These are phyloP conservation scores for Calliopum simillimum DNA, from an alignment of 2,888 invertebrate genomes.

Conservation along the genomic window DNA sequence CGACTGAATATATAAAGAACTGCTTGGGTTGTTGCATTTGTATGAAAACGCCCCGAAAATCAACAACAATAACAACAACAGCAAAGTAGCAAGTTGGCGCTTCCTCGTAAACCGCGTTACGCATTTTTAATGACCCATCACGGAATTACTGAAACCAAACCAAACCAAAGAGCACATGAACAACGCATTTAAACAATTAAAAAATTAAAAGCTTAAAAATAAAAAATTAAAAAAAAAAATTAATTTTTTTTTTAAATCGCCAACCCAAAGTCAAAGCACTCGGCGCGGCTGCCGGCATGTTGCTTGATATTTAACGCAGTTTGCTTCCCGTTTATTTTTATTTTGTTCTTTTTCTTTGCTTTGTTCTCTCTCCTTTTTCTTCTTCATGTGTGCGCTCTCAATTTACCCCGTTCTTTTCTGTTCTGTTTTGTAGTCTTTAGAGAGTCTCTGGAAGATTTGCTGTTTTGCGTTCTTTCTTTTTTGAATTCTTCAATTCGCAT, in stretches of 20 bases:
- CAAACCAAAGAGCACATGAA: slow-evolving; percentile 29
- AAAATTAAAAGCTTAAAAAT: slow-evolving; percentile 44
- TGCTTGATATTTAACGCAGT: too few relatives aligned
- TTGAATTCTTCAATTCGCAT: not conserved
- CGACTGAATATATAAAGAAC: not conserved
- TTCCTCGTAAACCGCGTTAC: slow-evolving; percentile 48
- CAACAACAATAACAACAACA: slow-evolving; percentile 14
- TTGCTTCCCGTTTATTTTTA: too few relatives aligned
- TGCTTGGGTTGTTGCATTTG: too few relatives aligned
- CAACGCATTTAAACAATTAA: slow-evolving; percentile 49
- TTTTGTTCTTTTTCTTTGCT: not conserved
- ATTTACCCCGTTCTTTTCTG: not conserved
- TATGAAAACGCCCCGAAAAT: slow-evolving; percentile 4
- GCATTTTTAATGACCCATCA: slow-evolving; percentile 56
- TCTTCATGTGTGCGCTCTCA: slow-evolving; percentile 1
- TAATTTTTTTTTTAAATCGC: slow-evolving; percentile 26
- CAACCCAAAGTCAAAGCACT: slow-evolving; percentile 20
- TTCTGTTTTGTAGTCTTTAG: too few relatives aligned
- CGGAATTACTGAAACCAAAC: slow-evolving; percentile 39
- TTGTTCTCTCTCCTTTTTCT: not conserved
- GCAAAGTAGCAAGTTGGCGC: slow-evolving; percentile 2
- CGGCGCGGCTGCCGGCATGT: not conserved
- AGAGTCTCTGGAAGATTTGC: not conserved
- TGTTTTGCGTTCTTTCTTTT: slow-evolving; percentile 43
- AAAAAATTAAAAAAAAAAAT: slow-evolving; percentile 34